Conservation (phyloP, 2,888 invertebrate species). For the Cheilosia variabilis region DNA sequence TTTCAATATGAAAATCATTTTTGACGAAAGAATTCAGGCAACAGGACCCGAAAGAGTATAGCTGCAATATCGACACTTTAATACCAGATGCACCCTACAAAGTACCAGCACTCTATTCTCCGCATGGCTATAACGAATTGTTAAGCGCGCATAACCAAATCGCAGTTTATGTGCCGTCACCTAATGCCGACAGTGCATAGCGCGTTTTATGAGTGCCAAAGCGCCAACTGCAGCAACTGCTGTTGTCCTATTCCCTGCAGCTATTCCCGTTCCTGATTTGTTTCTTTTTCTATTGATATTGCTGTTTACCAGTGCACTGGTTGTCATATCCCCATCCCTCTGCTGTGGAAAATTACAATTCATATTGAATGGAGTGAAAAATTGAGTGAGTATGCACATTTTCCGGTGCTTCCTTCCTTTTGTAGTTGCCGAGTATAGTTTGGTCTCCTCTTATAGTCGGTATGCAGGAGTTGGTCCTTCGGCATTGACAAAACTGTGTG, state of each 20-base stretch:
- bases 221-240: slow-evolving; percentile 21
- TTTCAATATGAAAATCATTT: slow-evolving; percentile 65
- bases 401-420: slow-evolving; percentile 70
- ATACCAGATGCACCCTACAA: slow-evolving; percentile 26
- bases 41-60: background rate
- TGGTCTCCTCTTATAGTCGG: slow-evolving; percentile 9
- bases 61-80: slow-evolving; percentile 29
- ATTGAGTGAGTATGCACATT: slow-evolving; percentile 75
- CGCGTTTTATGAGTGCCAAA: slow-evolving; percentile 39
- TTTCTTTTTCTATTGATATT: slow-evolving; percentile 53
- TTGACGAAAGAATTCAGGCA: slow-evolving; percentile 38
- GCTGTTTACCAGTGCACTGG: slow-evolving; percentile 39
- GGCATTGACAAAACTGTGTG: slow-evolving; percentile 30
- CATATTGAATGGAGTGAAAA: slow-evolving; percentile 75
- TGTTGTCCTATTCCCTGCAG: slow-evolving; percentile 50
- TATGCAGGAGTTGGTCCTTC: slow-evolving; percentile 7
- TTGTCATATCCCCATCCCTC: background rate
- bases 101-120: slow-evolving; percentile 27
- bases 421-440: slow-evolving; percentile 36
- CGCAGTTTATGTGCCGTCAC: slow-evolving; percentile 70
- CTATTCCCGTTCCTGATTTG: slow-evolving; percentile 37
- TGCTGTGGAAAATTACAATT: slow-evolving; percentile 68
- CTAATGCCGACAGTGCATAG: slow-evolving; percentile 65
- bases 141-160: slow-evolving; percentile 58
- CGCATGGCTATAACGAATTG: slow-evolving; percentile 53